phyloP scores from a whole-genome alignment of 2,113 vertebrate genomes.

The Anhinga rufa region DNA sequence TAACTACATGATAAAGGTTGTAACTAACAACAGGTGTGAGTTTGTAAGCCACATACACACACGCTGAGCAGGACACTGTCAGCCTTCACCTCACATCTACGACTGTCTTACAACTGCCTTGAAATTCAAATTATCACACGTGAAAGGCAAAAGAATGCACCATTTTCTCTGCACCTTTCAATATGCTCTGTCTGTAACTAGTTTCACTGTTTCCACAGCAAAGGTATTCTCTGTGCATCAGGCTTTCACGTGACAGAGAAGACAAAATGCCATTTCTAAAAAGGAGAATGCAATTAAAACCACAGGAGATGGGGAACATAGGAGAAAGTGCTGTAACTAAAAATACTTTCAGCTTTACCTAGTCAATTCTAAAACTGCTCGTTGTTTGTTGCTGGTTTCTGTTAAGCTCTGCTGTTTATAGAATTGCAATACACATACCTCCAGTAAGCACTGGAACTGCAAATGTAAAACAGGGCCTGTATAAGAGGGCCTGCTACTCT shows the following conservation, averaged over 20 bases:
- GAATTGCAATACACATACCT: neutral
- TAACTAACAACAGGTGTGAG: neutral
- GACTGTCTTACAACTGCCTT: neutral
- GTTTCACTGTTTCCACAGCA: neutral
- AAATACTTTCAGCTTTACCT: conserved; percentile 24
- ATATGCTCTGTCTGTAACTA: neutral
- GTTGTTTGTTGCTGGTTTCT: neutral
- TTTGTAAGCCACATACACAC: neutral
- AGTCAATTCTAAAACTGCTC: conserved; percentile 7
- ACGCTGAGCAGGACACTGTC: neutral
- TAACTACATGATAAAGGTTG: neutral
- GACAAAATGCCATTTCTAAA: neutral
- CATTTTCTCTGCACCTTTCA: neutral
- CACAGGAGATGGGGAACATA: neutral
- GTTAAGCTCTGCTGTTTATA: conserved; percentile 4
- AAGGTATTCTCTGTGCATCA: neutral
- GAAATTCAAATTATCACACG: neutral
- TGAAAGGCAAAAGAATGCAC: neutral
- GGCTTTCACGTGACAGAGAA: neutral
- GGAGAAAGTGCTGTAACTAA: neutral
- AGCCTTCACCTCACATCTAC: neutral
- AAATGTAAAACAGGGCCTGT: neutral
- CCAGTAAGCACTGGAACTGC: neutral
- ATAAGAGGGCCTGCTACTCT: neutral
- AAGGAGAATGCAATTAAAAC: conserved; percentile 17